Evolutionary conservation across 2,797 vertebrate genomes (phyloP).

Genomic region (Pseudotriccus pelzelni): DNA sequence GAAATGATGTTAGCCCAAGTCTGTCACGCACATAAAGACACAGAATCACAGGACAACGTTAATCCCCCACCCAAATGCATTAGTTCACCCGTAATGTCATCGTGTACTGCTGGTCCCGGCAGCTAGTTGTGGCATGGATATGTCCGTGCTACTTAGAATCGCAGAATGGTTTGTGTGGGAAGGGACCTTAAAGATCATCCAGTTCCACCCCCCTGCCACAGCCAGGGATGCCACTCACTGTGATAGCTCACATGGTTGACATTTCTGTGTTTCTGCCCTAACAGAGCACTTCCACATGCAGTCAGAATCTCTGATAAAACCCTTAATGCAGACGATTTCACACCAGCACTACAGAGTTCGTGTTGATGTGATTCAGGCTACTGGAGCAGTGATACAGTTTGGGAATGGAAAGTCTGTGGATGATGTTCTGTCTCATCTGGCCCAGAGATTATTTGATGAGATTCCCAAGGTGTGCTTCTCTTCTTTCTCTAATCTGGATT

Average conservation of each 20-base stretch:
- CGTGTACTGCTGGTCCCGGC: background rate
- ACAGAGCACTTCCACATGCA: slow-evolving; percentile 95
- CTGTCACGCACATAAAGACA: background rate
- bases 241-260: background rate
- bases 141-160: fast-evolving
- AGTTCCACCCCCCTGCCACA: background rate
- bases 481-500: background rate
- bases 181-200: background rate
- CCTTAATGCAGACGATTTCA: slow-evolving; percentile 89
- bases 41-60: fast-evolving
- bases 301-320: slow-evolving; percentile 87
- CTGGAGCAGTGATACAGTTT: slow-evolving; percentile 86
- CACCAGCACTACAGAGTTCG: slow-evolving; percentile 94
- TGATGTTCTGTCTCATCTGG: slow-evolving; percentile 91
- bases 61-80: no score
- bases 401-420: slow-evolving; percentile 87
- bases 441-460: slow-evolving; percentile 93
- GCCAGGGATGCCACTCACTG: background rate
- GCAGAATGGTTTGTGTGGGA: background rate
- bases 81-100: background rate
- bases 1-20: background rate
- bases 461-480: slow-evolving; percentile 84
- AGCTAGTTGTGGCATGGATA: fast-evolving
- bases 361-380: slow-evolving; percentile 87
- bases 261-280: background rate